Conservation (phyloP, 1,140 invertebrate genomes). For the Phymorhynchus buccinoides region DNA sequence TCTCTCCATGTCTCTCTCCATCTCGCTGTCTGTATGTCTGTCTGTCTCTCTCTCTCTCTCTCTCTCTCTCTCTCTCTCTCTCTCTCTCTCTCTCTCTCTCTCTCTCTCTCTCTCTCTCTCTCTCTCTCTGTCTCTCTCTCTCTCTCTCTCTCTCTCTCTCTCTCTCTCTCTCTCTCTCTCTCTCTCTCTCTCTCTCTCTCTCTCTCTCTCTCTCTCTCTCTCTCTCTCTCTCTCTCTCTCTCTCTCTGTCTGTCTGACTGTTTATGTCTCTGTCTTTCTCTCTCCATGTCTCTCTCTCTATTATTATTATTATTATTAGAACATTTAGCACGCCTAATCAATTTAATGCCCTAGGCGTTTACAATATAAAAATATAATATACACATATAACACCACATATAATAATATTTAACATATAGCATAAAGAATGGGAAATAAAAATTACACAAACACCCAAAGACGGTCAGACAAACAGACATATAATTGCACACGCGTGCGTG, state of each 20-base stretch:
- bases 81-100: background rate
- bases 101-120: background rate
- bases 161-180: background rate
- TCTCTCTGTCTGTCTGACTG: background rate
- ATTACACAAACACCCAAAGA: too few relatives aligned
- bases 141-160: background rate
- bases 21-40: background rate
- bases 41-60: background rate
- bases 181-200: background rate
- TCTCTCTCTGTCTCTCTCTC: background rate
- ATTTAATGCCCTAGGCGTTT: too few relatives aligned
- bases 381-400: too few relatives aligned
- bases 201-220: background rate
- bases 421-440: too few relatives aligned
- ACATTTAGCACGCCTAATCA: too few relatives aligned
- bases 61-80: background rate
- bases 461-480: too few relatives aligned
- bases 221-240: background rate
- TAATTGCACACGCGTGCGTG: too few relatives aligned
- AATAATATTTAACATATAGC: too few relatives aligned
- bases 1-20: background rate
- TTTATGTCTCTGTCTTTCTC: background rate
- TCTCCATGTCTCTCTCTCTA: background rate
- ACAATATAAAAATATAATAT: too few relatives aligned
- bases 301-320: too few relatives aligned